These are phyloP conservation scores for Potamarius usumacintae DNA, from an alignment of 2,113 vertebrate genomes.

Conservation along the genomic window DNA sequence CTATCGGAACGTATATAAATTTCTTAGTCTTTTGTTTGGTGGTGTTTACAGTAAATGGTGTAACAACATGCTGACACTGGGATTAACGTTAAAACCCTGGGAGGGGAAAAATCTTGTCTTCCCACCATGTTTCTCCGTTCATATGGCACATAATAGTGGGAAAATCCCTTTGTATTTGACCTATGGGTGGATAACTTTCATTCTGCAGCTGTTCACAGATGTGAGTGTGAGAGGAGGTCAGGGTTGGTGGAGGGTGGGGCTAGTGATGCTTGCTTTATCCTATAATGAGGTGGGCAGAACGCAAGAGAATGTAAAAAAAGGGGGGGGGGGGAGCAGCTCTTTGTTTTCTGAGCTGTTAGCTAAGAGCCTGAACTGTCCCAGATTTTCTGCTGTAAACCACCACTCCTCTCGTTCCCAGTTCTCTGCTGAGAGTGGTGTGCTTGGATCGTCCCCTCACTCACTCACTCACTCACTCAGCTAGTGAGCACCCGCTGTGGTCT, in stretches of 20 bases:
- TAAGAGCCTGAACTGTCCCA: not conserved
- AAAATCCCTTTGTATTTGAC: slow-evolving; percentile 28
- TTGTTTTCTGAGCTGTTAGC: slow-evolving; percentile 19
- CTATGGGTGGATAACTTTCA: slow-evolving; percentile 28
- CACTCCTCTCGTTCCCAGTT: slow-evolving; percentile 15
- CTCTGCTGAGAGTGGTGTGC: slow-evolving; percentile 1
- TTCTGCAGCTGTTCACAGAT: slow-evolving; percentile 46
- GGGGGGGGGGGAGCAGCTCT: not conserved
- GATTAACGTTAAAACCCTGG: slow-evolving; percentile 1
- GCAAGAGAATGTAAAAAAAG: not conserved
- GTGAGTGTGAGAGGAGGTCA: not conserved
- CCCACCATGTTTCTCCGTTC: not conserved
- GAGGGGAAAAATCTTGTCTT: slow-evolving; percentile 13
- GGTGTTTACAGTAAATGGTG: not conserved
- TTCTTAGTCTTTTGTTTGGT: not conserved
- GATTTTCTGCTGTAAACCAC: slow-evolving; percentile 24
- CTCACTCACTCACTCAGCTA: slow-evolving; percentile 22
- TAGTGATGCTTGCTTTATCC: not conserved
- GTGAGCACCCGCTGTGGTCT: slow-evolving; percentile 23
- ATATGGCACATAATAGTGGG: not conserved
- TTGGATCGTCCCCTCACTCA: slow-evolving; percentile 2
- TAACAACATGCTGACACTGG: not conserved
- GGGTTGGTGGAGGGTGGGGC: not conserved
- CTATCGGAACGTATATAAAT: not conserved
- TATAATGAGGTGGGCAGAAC: slow-evolving; percentile 2